Conservation (phyloP, 2,113 vertebrate species). For the Megalops atlanticus region DNA sequence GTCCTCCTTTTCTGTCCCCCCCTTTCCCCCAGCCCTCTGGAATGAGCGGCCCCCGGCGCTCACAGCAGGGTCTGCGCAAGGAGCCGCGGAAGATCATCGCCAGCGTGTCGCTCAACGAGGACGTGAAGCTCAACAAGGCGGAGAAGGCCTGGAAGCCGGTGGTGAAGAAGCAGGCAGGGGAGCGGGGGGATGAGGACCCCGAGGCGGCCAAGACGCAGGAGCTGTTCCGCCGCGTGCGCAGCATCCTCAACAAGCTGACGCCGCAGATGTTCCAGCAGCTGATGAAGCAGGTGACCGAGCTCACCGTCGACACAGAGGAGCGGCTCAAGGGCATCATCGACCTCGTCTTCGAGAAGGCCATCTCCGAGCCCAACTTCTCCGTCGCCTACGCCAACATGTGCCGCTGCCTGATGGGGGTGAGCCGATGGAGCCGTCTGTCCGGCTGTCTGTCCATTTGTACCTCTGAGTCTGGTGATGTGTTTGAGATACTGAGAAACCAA, state of each 20-base stretch:
- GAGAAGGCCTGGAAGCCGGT: slow-evolving; percentile 95
- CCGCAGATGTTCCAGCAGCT: slow-evolving; percentile 98
- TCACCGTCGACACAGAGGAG: slow-evolving; percentile 95
- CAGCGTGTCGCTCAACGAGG: slow-evolving; percentile 87
- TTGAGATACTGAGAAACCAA: no score
- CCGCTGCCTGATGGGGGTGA: slow-evolving; percentile 90
- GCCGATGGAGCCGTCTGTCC: slow-evolving; percentile 22
- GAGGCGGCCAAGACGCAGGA: slow-evolving; percentile 87
- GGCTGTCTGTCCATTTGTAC: neutral
- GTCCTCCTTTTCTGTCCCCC: no score
- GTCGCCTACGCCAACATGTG: slow-evolving; percentile 98
- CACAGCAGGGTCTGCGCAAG: slow-evolving; percentile 75
- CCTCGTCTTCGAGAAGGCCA: slow-evolving; percentile 97
- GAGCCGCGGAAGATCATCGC: slow-evolving; percentile 93
- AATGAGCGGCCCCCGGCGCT: slow-evolving; percentile 73
- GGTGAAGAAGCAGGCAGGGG: slow-evolving; percentile 79
- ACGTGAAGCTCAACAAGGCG: slow-evolving; percentile 88
- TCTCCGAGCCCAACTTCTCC: slow-evolving; percentile 95
- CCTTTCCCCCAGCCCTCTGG: neutral
- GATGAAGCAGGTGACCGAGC: slow-evolving; percentile 95
- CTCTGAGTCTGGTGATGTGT: neutral
- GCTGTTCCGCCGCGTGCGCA: slow-evolving; percentile 93
- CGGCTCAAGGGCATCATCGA: slow-evolving; percentile 96
- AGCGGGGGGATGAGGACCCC: slow-evolving; percentile 73
- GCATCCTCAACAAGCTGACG: slow-evolving; percentile 96